A percentile compares a stretch with the other conserved stretches of the same genome.
These are phyloP conservation scores for Oryzias woworae DNA, from an alignment of 2,113 vertebrate genomes.

Conservation along the genomic window DNA sequence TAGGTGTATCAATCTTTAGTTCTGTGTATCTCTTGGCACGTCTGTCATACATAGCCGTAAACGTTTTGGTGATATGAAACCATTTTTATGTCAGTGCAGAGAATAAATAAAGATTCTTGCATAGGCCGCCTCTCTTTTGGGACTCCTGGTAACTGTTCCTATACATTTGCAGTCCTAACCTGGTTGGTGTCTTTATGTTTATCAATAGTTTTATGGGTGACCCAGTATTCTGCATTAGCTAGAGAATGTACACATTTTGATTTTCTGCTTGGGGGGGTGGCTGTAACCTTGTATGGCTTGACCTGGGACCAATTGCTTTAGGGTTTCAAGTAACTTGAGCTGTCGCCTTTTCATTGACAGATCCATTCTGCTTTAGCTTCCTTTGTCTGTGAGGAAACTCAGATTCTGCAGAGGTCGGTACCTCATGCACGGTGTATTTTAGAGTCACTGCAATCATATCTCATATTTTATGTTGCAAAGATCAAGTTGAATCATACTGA, in stretches of 20 bases:
- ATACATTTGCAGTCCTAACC: no score
- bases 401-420: slow-evolving; percentile 14
- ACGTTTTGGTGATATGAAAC: background rate
- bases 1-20: no score
- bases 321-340: slow-evolving; percentile 28
- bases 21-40: no score
- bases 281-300: slow-evolving; percentile 21
- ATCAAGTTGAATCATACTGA: background rate
- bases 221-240: no score
- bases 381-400: slow-evolving; percentile 30
- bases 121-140: background rate
- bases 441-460: slow-evolving; percentile 9
- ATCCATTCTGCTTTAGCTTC: slow-evolving; percentile 12
- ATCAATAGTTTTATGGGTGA: background rate
- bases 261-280: slow-evolving; percentile 17
- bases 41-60: no score
- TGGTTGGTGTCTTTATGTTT: background rate
- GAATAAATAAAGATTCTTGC: slow-evolving; percentile 7
- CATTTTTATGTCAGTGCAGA: slow-evolving; percentile 25
- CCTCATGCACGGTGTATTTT: slow-evolving; percentile 16
- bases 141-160: slow-evolving; percentile 2
- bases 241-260: background rate
- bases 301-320: slow-evolving; percentile 21
- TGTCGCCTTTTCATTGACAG: slow-evolving; percentile 21
- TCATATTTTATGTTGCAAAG: slow-evolving; percentile 26